Evolutionary conservation across 2,797 vertebrate genomes (phyloP).

Genomic region (Muscicapa striata): DNA sequence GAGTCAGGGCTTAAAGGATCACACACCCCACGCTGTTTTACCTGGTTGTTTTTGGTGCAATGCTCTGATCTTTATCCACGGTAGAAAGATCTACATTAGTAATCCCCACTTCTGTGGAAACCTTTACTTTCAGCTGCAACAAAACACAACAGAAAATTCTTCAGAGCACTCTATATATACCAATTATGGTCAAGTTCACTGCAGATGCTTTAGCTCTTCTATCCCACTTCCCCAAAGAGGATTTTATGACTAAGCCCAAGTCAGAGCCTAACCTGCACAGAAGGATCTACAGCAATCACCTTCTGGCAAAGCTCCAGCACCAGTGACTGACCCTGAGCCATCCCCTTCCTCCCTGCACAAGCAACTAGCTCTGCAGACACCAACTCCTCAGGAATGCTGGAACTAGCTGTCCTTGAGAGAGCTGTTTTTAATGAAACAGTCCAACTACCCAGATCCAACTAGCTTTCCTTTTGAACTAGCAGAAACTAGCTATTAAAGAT

Average conservation of each 20-base stretch:
- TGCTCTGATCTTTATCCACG: constrained; percentile 99
- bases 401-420: background rate
- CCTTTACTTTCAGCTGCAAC: constrained; percentile 93
- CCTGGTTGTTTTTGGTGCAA: constrained; percentile 94
- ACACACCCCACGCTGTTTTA: background rate
- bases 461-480: background rate
- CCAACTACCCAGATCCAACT: background rate
- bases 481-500: background rate
- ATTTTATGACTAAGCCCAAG: background rate
- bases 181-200: background rate
- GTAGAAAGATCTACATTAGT: constrained; percentile 95
- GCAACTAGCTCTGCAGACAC: background rate
- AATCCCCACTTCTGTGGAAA: constrained; percentile 95
- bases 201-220: background rate
- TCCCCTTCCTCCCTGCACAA: background rate
- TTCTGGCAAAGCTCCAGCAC: background rate
- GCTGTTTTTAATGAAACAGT: background rate
- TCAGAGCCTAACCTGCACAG: background rate
- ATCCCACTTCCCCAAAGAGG: background rate
- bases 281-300: background rate
- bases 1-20: background rate
- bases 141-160: background rate
- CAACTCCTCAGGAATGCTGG: background rate
- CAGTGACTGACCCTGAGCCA: background rate
- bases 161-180: background rate